A percentile compares a stretch with the other conserved stretches of the same genome.
phyloP scores from a whole-genome alignment of 2,888 invertebrate genomes.

The Sinotaia quadrata region DNA sequence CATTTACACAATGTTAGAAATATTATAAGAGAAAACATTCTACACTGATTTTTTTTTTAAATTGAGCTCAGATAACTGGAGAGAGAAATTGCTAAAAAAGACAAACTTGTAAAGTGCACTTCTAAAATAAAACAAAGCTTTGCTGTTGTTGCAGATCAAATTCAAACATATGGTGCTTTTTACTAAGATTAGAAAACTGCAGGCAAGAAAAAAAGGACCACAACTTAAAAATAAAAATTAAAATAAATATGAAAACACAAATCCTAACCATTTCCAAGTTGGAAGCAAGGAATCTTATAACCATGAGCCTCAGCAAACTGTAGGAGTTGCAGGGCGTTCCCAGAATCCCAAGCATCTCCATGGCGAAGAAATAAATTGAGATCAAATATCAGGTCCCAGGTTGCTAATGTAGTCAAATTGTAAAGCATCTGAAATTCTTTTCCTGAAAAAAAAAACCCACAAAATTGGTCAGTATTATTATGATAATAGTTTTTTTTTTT shows the following conservation, averaged over 20 bases:
- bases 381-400: slow-evolving; percentile 80
- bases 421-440: slow-evolving; percentile 79
- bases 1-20: too few relatives aligned
- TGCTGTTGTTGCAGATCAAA: not conserved
- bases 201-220: not conserved
- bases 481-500: too few relatives aligned
- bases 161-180: not conserved
- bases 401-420: slow-evolving; percentile 76
- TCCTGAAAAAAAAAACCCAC: slow-evolving; percentile 58
- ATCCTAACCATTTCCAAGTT: slow-evolving; percentile 67
- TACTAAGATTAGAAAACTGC: not conserved
- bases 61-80: too few relatives aligned
- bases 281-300: slow-evolving; percentile 65
- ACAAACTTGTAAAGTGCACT: too few relatives aligned
- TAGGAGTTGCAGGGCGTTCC: slow-evolving; percentile 80
- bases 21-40: too few relatives aligned
- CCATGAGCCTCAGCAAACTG: slow-evolving; percentile 77
- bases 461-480: too few relatives aligned
- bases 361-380: slow-evolving; percentile 80
- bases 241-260: not conserved
- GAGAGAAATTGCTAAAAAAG: too few relatives aligned
- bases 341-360: slow-evolving; percentile 78
- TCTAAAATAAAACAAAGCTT: not conserved
- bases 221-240: not conserved
- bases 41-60: too few relatives aligned